phyloP scores from a whole-genome alignment of 1,140 invertebrate genomes.

The Drosophila oshimai region DNA sequence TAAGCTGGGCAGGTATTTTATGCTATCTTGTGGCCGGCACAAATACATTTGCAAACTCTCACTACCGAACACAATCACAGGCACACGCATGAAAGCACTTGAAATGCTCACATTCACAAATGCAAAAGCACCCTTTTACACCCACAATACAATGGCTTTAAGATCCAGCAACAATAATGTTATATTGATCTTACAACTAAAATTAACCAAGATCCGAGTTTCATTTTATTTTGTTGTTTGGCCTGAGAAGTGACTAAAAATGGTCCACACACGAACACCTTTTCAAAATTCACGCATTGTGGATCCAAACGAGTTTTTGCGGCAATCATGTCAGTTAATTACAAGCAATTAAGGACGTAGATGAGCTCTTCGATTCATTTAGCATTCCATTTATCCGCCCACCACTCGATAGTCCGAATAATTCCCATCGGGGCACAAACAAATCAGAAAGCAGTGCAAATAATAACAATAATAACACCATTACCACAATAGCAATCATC shows the following conservation, averaged over 20 bases:
- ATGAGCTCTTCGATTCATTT: background rate
- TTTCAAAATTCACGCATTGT: slow-evolving; percentile 21
- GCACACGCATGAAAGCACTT: slow-evolving; percentile 27
- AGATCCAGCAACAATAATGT: background rate
- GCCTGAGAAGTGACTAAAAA: too few relatives aligned
- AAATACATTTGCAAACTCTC: background rate
- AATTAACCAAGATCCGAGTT: background rate
- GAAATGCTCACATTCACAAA: slow-evolving; percentile 16
- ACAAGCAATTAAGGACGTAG: slow-evolving; percentile 57
- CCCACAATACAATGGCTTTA: background rate
- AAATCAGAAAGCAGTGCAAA: slow-evolving; percentile 65
- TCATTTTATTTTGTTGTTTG: too few relatives aligned
- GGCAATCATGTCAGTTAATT: slow-evolving; percentile 59
- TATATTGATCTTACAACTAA: background rate
- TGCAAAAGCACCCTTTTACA: slow-evolving; percentile 23
- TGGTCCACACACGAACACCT: background rate
- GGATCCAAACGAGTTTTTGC: slow-evolving; percentile 4
- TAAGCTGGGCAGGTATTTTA: slow-evolving; percentile 42
- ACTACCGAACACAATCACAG: background rate
- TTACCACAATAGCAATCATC: slow-evolving; percentile 36
- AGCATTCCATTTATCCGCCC: background rate
- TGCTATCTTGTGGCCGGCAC: slow-evolving; percentile 49
- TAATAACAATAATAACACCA: slow-evolving; percentile 32
- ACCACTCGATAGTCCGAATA: slow-evolving; percentile 31
- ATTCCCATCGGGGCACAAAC: slow-evolving; percentile 41